Evolutionary conservation across 2,888 invertebrate genomes (phyloP).

Genomic region (Colletes collaris): DNA sequence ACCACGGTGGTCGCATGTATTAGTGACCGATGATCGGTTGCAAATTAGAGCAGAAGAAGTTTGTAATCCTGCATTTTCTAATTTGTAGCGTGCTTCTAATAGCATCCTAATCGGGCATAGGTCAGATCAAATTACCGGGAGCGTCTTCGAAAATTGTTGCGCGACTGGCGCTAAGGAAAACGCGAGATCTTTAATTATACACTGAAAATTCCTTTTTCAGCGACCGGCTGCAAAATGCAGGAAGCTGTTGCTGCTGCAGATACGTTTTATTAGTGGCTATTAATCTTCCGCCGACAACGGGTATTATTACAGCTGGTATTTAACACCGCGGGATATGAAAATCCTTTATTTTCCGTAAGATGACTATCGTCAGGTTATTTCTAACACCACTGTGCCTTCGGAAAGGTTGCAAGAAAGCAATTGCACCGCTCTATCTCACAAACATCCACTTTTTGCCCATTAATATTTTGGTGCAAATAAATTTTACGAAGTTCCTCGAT

Average conservation of each 20-base stretch:
- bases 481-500: no score
- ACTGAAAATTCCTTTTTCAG: constrained; percentile 14
- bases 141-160: background rate
- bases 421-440: no score
- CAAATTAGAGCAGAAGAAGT: constrained; percentile 13
- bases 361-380: constrained; percentile 28
- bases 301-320: constrained; percentile 40
- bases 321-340: constrained; percentile 44
- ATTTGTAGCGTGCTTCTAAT: background rate
- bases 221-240: background rate
- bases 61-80: background rate
- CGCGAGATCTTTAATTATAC: constrained; percentile 3
- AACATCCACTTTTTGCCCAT: no score
- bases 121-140: background rate
- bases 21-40: background rate
- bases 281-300: constrained; percentile 32
- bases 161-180: constrained; percentile 7
- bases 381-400: background rate
- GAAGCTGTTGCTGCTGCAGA: background rate
- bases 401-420: no score
- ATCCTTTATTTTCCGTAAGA: constrained; percentile 20
- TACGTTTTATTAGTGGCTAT: constrained; percentile 38
- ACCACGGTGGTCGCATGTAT: background rate
- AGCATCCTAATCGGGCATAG: background rate
- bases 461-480: no score